phyloP scores from a whole-genome alignment of 2,888 invertebrate genomes.

The Rhabditoides inermis region DNA sequence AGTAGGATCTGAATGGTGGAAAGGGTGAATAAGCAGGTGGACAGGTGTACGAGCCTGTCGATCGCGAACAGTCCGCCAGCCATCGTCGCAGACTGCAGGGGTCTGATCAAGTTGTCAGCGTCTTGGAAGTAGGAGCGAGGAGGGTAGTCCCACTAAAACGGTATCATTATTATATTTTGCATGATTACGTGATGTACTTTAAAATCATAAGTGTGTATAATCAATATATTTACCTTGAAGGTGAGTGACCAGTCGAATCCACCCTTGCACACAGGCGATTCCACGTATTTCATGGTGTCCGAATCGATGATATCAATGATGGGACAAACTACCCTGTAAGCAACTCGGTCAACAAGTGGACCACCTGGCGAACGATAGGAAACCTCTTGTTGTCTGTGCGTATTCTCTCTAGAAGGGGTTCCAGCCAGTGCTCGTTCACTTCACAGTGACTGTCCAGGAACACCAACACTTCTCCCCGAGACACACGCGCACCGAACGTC shows the following conservation, averaged over 20 bases:
- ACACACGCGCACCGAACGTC: conserved; percentile 76
- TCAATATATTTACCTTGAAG: conserved; percentile 61
- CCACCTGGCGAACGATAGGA: too few relatives aligned
- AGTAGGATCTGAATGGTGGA: conserved; percentile 54
- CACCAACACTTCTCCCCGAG: conserved; percentile 68
- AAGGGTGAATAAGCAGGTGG: not conserved
- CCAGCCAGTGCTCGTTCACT: conserved; percentile 80
- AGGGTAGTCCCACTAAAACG: conserved; percentile 71
- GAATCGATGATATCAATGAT: conserved; percentile 91
- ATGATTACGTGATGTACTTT: too few relatives aligned
- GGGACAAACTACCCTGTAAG: conserved; percentile 65
- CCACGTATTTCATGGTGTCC: conserved; percentile 80
- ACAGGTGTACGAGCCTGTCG: conserved; percentile 54
- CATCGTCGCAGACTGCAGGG: conserved; percentile 84
- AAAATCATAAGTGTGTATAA: not conserved
- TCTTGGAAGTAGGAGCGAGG: conserved; percentile 64
- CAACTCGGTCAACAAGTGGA: too few relatives aligned
- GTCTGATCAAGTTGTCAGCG: conserved; percentile 69
- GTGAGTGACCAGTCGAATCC: conserved; percentile 96
- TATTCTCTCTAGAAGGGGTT: conserved; percentile 73
- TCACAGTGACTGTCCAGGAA: conserved; percentile 94
- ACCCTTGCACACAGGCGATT: conserved; percentile 84
- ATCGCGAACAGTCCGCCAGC: conserved; percentile 94
- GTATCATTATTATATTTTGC: too few relatives aligned
- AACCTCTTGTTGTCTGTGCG: too few relatives aligned